A percentile compares a stretch with the other conserved stretches of the same genome.
Evolutionary conservation across 2,888 invertebrate genomes (phyloP).

Genomic region (Carpatolechia fugitivella): DNA sequence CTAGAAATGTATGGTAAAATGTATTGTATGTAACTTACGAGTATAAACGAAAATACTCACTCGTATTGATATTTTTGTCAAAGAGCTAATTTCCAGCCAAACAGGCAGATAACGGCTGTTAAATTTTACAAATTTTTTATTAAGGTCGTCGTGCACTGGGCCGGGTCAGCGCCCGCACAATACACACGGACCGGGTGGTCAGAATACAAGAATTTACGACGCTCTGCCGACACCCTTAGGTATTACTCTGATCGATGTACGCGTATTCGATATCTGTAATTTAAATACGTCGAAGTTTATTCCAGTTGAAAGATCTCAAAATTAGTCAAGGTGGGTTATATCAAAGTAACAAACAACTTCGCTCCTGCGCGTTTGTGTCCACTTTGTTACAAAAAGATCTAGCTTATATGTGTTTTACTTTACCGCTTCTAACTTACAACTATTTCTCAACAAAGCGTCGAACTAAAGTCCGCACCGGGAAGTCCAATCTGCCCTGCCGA

Average conservation of each 20-base stretch:
- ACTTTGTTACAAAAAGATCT: too few relatives aligned
- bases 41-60: too few relatives aligned
- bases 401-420: too few relatives aligned
- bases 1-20: too few relatives aligned
- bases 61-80: too few relatives aligned
- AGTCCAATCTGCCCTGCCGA: background rate
- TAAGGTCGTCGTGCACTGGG: background rate
- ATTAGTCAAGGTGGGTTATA: background rate
- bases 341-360: background rate
- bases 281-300: too few relatives aligned
- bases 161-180: background rate
- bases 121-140: conserved; percentile 10
- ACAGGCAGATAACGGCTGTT: background rate
- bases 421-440: too few relatives aligned
- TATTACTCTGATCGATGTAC: background rate
- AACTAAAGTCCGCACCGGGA: background rate
- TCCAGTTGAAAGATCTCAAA: too few relatives aligned
- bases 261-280: background rate
- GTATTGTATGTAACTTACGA: too few relatives aligned
- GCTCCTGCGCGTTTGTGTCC: too few relatives aligned
- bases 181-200: conserved; percentile 1
- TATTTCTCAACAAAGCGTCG: too few relatives aligned
- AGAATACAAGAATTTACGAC: conserved; percentile 10
- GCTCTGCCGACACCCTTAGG: conserved; percentile 5
- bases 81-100: too few relatives aligned